phyloP scores from a whole-genome alignment of 2,113 vertebrate species.

The Oceanites oceanicus region DNA sequence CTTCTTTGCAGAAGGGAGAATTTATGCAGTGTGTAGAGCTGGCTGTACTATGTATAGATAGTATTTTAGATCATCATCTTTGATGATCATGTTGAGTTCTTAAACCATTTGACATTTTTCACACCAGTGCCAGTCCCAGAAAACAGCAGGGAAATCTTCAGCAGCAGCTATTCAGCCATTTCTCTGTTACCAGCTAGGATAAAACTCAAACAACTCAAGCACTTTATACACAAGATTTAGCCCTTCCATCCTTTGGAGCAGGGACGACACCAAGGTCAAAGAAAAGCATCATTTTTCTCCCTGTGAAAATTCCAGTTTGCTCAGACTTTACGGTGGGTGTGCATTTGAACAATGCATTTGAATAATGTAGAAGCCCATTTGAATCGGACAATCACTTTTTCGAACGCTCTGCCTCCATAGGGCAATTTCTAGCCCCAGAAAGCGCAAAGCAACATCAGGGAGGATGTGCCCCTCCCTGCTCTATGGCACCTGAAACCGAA shows the following conservation, averaged over 20 bases:
- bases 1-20: neutral
- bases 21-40: neutral
- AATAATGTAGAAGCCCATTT: rapidly evolving
- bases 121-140: neutral
- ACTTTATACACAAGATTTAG: neutral
- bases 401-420: rapidly evolving
- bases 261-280: neutral
- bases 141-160: neutral
- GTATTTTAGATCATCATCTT: neutral
- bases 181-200: neutral
- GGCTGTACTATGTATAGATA: neutral
- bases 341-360: no score
- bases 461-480: neutral
- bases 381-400: neutral
- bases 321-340: neutral
- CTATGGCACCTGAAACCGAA: neutral
- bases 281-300: neutral
- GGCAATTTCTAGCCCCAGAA: neutral
- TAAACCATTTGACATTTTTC: neutral
- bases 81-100: neutral
- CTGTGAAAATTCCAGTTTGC: neutral
- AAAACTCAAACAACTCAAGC: neutral
- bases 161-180: neutral
- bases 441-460: neutral
- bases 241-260: neutral